Conservation (phyloP, 2,797 vertebrate species). For the Galago senegalensis region DNA sequence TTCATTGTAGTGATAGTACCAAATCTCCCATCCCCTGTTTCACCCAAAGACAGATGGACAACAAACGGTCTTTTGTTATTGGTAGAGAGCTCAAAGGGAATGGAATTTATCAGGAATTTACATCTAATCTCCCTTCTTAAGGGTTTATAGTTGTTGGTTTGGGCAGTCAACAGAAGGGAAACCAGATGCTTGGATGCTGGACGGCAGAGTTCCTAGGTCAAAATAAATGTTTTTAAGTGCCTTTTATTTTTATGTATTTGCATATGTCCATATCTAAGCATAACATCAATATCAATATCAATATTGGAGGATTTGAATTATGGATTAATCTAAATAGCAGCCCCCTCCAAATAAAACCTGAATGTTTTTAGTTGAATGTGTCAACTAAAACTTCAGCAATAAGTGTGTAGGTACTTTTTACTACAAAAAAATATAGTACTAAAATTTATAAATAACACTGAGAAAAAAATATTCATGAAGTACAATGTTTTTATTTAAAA, state of each 20-base stretch:
- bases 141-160: constrained; percentile 1
- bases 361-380: not conserved
- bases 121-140: constrained; percentile 34
- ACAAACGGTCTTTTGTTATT: not conserved
- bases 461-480: constrained; percentile 17
- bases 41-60: constrained; percentile 26
- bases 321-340: constrained; percentile 43
- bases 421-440: not conserved
- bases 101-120: constrained; percentile 30
- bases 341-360: not conserved
- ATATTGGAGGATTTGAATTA: constrained; percentile 17
- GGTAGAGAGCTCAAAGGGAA: constrained; percentile 18
- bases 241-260: constrained; percentile 4
- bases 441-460: constrained; percentile 52
- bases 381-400: constrained; percentile 27
- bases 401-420: not conserved
- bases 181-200: constrained; percentile 30
- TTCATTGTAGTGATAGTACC: not conserved
- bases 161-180: not conserved
- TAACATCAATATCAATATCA: not conserved
- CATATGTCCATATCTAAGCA: not conserved
- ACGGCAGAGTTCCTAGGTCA: constrained; percentile 3
- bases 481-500: constrained; percentile 49
- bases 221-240: not conserved
- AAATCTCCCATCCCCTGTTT: not conserved